These are phyloP conservation scores for Diaperis boleti DNA, from an alignment of 2,888 invertebrate genomes.

Conservation along the genomic window DNA sequence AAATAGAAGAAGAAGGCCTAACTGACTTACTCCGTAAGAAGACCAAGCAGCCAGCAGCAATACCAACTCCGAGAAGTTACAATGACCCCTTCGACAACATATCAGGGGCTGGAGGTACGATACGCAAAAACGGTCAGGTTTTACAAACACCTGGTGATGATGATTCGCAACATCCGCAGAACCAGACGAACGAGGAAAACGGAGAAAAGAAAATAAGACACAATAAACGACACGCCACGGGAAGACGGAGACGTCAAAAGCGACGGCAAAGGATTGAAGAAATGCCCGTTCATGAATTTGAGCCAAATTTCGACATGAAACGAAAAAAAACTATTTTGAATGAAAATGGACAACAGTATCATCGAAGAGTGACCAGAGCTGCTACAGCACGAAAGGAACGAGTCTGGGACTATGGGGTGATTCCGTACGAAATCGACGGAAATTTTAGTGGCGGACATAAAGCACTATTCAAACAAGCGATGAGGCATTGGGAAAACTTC, in stretches of 20 bases:
- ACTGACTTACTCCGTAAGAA: constrained; percentile 80
- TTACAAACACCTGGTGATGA: constrained; percentile 40
- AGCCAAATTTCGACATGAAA: constrained; percentile 71
- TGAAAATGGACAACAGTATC: constrained; percentile 40
- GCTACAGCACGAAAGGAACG: constrained; percentile 95
- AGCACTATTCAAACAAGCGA: constrained; percentile 96
- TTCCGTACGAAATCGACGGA: constrained; percentile 96
- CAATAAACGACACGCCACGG: constrained; percentile 31
- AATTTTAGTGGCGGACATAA: constrained; percentile 96
- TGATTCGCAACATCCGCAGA: background rate
- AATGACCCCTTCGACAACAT: constrained; percentile 60
- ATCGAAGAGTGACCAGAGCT: constrained; percentile 78
- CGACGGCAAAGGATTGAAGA: constrained; percentile 53
- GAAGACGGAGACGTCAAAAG: constrained; percentile 2
- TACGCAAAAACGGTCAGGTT: constrained; percentile 53
- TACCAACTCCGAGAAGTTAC: constrained; percentile 52
- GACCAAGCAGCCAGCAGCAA: constrained; percentile 72
- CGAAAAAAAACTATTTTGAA: constrained; percentile 58
- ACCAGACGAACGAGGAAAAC: background rate
- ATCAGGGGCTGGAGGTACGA: constrained; percentile 29
- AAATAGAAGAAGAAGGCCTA: constrained; percentile 87
- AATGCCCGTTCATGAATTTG: constrained; percentile 73
- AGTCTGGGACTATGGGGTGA: constrained; percentile 96
- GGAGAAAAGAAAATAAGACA: constrained; percentile 23
- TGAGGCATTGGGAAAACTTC: constrained; percentile 99